Evolutionary conservation across 2,113 vertebrate species (phyloP).

Genomic region (human): GRCh38 chr9:108249001-108249500

Average conservation of each 20-base stretch:
- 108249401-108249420: not conserved
- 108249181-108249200: not conserved
- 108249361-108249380: not conserved
- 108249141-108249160: not conserved
- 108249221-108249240: not conserved
- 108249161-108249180: conserved; percentile 24
- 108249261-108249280: not conserved
- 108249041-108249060: not conserved
- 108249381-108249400: not conserved
- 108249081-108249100: not conserved
- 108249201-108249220: not conserved
- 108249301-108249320: no score
- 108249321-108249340: not conserved
- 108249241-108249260: not conserved
- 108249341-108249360: not conserved
- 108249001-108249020: not conserved
- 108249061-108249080: not conserved
- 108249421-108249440: not conserved
- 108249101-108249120: not conserved
- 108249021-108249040: not conserved
- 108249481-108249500: not conserved
- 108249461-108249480: not conserved
- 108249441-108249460: not conserved
- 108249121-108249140: not conserved
- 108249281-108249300: not conserved